Conservation (phyloP, 2,888 invertebrate species). For the Sphaerophoria taeniata region DNA sequence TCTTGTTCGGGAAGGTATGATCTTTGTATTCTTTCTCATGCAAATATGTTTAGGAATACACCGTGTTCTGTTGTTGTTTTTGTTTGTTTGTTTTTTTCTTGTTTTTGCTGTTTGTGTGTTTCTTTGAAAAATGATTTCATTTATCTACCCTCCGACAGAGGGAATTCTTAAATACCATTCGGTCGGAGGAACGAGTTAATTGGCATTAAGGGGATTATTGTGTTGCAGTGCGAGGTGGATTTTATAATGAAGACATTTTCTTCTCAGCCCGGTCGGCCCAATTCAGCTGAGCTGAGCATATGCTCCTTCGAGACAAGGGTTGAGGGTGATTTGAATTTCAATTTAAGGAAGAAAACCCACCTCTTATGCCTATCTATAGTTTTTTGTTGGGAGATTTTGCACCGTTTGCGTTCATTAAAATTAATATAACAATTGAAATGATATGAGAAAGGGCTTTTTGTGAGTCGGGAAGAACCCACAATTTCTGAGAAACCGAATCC, state of each 20-base stretch:
- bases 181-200: conserved; percentile 57
- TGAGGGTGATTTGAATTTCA: conserved; percentile 69
- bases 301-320: conserved; percentile 57
- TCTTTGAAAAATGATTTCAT: conserved; percentile 42
- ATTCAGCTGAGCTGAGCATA: too few species aligned
- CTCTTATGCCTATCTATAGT: background rate
- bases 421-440: conserved; percentile 30
- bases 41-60: conserved; percentile 55
- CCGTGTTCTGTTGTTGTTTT: conserved; percentile 31
- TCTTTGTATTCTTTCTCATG: conserved; percentile 68
- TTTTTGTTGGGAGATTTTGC: conserved; percentile 43
- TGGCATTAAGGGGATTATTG: conserved; percentile 65
- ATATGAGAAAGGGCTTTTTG: background rate
- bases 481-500: background rate
- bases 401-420: conserved; percentile 46
- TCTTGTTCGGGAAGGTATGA: conserved; percentile 57
- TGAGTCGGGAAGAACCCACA: too few species aligned
- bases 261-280: background rate
- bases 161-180: conserved; percentile 17
- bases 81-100: conserved; percentile 11
- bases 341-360: conserved; percentile 33
- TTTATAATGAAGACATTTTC: conserved; percentile 64
- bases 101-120: conserved; percentile 20
- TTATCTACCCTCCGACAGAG: conserved; percentile 7
- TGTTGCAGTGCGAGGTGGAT: conserved; percentile 53